Evolutionary conservation across 2,888 invertebrate genomes (phyloP), one percentile per base, ranked within the genome.

Genomic region (Empis stercorea): DNA sequence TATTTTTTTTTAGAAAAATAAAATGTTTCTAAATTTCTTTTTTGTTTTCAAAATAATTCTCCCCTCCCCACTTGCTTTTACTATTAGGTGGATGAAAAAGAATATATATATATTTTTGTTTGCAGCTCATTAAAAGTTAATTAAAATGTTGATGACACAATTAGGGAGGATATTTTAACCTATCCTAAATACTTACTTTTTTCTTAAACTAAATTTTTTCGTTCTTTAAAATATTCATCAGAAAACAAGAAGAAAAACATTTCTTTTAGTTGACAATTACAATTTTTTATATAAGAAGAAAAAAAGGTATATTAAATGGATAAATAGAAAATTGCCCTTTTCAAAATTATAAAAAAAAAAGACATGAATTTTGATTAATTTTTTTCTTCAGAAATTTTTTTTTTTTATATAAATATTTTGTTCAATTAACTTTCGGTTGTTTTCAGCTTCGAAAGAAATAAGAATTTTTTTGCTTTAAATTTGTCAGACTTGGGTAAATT

Each of bases 101-200:
- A 27, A 27, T 34, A n/a, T n/a, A n/a, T n/a, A n/a, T n/a, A n/a
- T n/a, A n/a, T 32, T 43, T 43, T 15, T 39, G 30, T 27, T 39
- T 39, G 43, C 43, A 48, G 38, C 45, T 48, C 48, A 48, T 48
- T 48, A 48, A 48, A 45, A 48, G 48, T 48, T 48, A 45, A 48
- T 45, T 48, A 48, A 45, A 45, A 48, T 45, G 45, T 27, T 48
- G 48, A 48, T 45, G 48, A 38, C 13, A 43, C 43, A 45, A 48
- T 45, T 45, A 43, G 34, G 16, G 32, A 43, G 43, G 45, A 39
- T 37, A 43, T 45, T 38, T 45, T 30, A 45, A 30, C 32, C 36
- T 37, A 38, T 44, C 20, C 30, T 16, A 38, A 34, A 34, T 34
- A n/a, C 5, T 34, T 34, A n/a, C n/a, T n/a, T 34, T 34, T 34